A percentile compares a stretch with the other conserved stretches of the same genome.
Evolutionary conservation across 2,888 invertebrate genomes (phyloP).

Genomic region (Siphonodentalium dalli): DNA sequence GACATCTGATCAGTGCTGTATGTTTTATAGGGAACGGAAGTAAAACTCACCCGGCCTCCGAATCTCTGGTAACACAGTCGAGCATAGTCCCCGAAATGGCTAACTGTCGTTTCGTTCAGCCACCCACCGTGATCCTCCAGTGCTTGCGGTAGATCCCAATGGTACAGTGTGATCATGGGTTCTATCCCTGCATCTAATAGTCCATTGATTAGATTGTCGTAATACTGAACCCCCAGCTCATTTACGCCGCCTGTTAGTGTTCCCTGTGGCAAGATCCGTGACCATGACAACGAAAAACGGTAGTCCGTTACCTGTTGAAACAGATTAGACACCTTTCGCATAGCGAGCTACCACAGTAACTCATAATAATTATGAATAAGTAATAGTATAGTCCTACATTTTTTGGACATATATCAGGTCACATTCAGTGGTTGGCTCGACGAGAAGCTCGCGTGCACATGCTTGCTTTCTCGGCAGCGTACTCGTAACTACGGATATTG

Average conservation of each 20-base stretch:
- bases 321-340: too few species aligned
- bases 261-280: constrained; percentile 75
- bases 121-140: constrained; percentile 61
- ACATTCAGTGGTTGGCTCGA: too few species aligned
- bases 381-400: too few species aligned
- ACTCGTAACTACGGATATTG: too few species aligned
- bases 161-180: constrained; percentile 70
- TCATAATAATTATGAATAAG: too few species aligned
- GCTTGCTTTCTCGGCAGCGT: too few species aligned
- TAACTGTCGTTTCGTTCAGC: constrained; percentile 50
- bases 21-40: too few species aligned
- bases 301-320: constrained; percentile 31
- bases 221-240: constrained; percentile 77
- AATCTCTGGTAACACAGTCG: constrained; percentile 59
- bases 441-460: too few species aligned
- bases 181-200: constrained; percentile 70
- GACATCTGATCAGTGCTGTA: too few species aligned
- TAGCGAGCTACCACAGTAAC: not conserved
- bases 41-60: constrained; percentile 61
- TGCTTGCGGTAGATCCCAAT: constrained; percentile 62
- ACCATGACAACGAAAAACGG: constrained; percentile 72
- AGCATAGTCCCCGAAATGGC: constrained; percentile 62
- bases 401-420: too few species aligned
- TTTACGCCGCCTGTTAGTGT: constrained; percentile 68
- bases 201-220: constrained; percentile 77